These are phyloP conservation scores for Calidris pygmaea DNA, from an alignment of 2,113 vertebrate genomes.

Conservation along the genomic window DNA sequence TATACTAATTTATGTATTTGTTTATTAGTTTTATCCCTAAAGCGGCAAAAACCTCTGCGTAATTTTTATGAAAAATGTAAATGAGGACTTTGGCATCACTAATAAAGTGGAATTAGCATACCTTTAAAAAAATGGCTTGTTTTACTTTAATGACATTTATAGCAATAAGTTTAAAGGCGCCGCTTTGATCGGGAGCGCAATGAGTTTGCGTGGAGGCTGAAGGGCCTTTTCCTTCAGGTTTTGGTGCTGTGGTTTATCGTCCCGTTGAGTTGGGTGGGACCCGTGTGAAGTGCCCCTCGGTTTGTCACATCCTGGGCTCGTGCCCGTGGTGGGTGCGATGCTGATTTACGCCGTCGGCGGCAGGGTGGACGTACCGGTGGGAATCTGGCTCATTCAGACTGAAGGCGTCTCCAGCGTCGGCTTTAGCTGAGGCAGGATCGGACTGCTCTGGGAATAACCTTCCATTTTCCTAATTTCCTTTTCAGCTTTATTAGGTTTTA, in stretches of 20 bases:
- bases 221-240: background rate
- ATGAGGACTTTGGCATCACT: constrained; percentile 81
- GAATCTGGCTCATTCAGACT: background rate
- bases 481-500: constrained; percentile 75
- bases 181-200: background rate
- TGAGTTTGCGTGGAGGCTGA: background rate
- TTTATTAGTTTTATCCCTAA: constrained; percentile 97
- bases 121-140: constrained; percentile 61
- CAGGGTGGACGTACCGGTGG: background rate
- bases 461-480: constrained; percentile 75
- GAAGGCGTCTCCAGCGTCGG: background rate
- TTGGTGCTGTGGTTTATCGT: background rate
- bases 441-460: constrained; percentile 59
- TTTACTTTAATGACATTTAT: constrained; percentile 62
- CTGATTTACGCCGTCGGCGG: background rate
- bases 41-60: constrained; percentile 81
- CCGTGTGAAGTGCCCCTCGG: background rate
- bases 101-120: constrained; percentile 80
- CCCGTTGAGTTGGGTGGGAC: background rate
- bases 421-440: constrained; percentile 3
- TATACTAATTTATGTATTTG: constrained; percentile 94
- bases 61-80: constrained; percentile 97
- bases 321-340: background rate
- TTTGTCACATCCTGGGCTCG: background rate
- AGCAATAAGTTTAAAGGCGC: constrained; percentile 46